Evolutionary conservation across 2,888 invertebrate species (phyloP), one percentile per base, ranked within the genome.

Genomic region (Phortica magna): DNA sequence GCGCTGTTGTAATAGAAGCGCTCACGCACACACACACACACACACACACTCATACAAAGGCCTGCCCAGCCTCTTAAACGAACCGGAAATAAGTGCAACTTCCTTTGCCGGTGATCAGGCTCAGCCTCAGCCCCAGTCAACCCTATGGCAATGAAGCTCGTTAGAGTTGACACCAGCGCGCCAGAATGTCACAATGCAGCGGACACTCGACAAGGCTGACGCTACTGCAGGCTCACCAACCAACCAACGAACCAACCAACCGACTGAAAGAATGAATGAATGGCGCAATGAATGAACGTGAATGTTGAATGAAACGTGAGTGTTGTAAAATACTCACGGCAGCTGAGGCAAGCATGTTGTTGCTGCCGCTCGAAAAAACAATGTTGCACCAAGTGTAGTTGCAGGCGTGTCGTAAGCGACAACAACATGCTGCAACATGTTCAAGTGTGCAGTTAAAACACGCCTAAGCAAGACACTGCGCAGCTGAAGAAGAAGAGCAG

Each of bases 21-120:
- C 48, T 31, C 31, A 4, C 31, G 3, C 31, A 31, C 31, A 31
- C 31, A 31, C 31, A 31, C 31, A 31, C 31, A 31, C 31, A 31
- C 65, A 41, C n/a, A 9, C 14, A 2, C 31, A n/a, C 41, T 14
- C n/a, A 31, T n/a, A 41, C 41, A 65, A 41, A 14, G 14, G 64
- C 64, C 64, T n/a, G 10, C 22, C n/a, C 70, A 14, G 31, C 70
- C 68, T 71, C 39, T 59, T 42, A 75, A 75, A 68, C 57, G 59
- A 68, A 75, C 74, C 74, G 67, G 74, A 74, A 74, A 67, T 55
- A 57, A 55, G 42, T 57, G 48, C 31, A 43, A 39, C 53, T 71
- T 55, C 22, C 53, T 55, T 55, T 71, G 55, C 71, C 48, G 43
- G 22, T 61, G 31, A 61, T 22, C 17, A 61, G 17, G 10, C 17